Base-by-base conservation (phyloP, 2,888 invertebrate genomes). In the Drosophila dives region DNA sequence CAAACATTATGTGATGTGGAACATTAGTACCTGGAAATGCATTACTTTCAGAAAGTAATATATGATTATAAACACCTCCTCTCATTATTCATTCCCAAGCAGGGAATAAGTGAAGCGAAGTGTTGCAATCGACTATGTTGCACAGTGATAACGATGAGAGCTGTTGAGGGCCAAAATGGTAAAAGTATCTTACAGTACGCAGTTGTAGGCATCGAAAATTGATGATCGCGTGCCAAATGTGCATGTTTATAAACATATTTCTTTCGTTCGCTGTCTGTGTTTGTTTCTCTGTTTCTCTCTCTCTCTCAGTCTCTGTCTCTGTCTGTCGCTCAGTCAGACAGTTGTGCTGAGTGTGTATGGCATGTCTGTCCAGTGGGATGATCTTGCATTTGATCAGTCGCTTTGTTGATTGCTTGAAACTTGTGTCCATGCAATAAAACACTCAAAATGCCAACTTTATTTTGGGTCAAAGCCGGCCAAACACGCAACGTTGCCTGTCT, bases 361-460 rank as follows among this genome's bases (percentile, higher is more conserved):
- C 76, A 75, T 78, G 80, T 72, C 80, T 80, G 78, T 73, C 88
- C 83, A 80, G 72, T 88, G 83, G 83, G 86, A 84, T 88, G 84
- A 84, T 84, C 84, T 88, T 88, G 84, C 85, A 89, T 89, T 85
- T 89, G 89, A 85, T 85, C 85, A 85, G 89, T 85, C 85, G 89
- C 87, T 89, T 89, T 89, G 86, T 88, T 87, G 90, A 86, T 88
- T 88, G 86, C 88, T 89, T 89, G 80, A 83, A 89, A 88, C 88
- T 89, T 88, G 83, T 89, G 90, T 88, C 89, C 87, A 86, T 90
- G 90, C 87, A 87, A 87, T 87, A 87, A 87, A 87, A 87, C 89
- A 90, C 90, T 88, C 86, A 89, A 88, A 86, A 86, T 90, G 87
- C 89, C 90, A 87, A 87, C 86, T 90, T 90, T 90, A 90, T 88